phyloP scores from a whole-genome alignment of 1,140 invertebrate species.

The Maconellicoccus hirsutus region DNA sequence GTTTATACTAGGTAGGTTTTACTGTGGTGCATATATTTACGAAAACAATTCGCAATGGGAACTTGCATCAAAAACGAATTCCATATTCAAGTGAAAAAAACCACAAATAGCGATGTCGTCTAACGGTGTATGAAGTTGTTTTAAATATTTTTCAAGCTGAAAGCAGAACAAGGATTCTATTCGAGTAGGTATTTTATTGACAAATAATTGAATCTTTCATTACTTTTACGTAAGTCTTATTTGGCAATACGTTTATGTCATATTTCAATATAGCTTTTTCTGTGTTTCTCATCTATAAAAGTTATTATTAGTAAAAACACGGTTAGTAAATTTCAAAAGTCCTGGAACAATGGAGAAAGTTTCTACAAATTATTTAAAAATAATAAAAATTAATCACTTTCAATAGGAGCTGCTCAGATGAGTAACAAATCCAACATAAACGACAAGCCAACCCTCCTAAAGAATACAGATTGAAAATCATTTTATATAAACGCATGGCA shows the following conservation, averaged over 20 bases:
- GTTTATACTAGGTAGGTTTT: no score
- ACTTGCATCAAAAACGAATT: background rate
- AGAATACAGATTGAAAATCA: background rate
- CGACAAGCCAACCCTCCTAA: background rate
- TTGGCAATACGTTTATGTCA: background rate
- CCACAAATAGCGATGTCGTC: background rate
- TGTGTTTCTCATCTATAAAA: background rate
- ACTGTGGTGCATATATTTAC: no score
- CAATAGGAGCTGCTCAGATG: background rate
- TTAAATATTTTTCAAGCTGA: slow-evolving; percentile 9
- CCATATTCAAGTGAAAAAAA: slow-evolving; percentile 17
- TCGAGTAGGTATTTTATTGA: no score
- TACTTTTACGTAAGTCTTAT: background rate
- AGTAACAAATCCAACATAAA: background rate
- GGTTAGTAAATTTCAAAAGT: background rate
- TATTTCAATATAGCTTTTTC: slow-evolving; percentile 10
- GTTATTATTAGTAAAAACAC: background rate
- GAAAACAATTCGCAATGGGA: background rate
- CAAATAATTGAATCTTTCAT: background rate
- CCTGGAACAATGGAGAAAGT: no score
- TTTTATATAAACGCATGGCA: background rate
- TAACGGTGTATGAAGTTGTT: background rate
- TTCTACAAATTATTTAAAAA: background rate
- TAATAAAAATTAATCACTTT: background rate
- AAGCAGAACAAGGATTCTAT: background rate